These are phyloP conservation scores for Ormyrus rosae DNA, from an alignment of 2,888 invertebrate species.

Conservation along the genomic window DNA sequence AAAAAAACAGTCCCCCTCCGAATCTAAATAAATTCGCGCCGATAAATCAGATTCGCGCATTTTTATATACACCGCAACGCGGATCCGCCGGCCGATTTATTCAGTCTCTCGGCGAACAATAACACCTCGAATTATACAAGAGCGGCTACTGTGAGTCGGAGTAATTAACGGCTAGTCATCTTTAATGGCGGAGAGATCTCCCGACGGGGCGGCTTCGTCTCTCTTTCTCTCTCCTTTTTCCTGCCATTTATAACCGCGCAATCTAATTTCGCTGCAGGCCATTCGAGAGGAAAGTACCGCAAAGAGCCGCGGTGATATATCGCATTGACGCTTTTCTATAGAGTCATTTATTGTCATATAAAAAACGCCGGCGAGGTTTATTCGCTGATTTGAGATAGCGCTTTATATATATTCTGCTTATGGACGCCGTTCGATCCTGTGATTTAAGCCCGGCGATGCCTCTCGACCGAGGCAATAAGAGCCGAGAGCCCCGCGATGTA, in stretches of 20 bases:
- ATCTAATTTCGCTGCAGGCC: constrained; percentile 34
- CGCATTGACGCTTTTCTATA: constrained; percentile 34
- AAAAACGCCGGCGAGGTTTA: constrained; percentile 29
- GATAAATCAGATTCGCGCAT: too few relatives aligned
- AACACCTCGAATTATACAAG: neutral
- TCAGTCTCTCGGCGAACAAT: too few relatives aligned
- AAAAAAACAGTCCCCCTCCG: too few relatives aligned
- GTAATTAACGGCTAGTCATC: constrained; percentile 21
- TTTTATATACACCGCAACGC: too few relatives aligned
- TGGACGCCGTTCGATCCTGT: neutral
- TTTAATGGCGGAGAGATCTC: neutral
- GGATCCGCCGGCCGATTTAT: too few relatives aligned
- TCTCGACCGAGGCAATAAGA: neutral
- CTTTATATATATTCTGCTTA: neutral
- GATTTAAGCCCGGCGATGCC: constrained; percentile 15
- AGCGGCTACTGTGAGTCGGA: neutral
- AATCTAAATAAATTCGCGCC: too few relatives aligned
- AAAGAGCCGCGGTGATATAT: constrained; percentile 21
- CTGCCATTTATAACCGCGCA: constrained; percentile 26
- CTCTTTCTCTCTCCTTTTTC: neutral
- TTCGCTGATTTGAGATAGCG: constrained; percentile 38
- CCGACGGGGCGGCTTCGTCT: neutral
- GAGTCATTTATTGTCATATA: constrained; percentile 38
- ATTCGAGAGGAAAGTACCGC: constrained; percentile 28
- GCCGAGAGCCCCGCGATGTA: too few relatives aligned